These are phyloP conservation scores for Porphyrio hochstetteri DNA, from an alignment of 2,113 vertebrate species.

Conservation along the genomic window DNA sequence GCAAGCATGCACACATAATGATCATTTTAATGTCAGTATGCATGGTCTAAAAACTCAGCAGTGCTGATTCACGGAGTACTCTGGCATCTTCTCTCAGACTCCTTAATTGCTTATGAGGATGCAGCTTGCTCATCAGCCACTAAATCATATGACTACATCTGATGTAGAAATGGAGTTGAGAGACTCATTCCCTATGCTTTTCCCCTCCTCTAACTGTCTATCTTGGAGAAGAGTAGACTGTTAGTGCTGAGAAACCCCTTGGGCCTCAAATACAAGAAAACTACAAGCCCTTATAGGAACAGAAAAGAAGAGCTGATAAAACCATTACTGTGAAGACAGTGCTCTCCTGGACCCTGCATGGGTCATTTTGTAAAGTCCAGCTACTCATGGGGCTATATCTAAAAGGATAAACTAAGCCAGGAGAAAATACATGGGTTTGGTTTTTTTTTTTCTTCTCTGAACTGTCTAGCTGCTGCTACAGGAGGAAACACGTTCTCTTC, in stretches of 20 bases:
- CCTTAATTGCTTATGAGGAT: not conserved
- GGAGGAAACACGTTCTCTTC: not conserved
- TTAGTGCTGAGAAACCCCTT: not conserved
- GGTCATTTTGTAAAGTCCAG: not conserved
- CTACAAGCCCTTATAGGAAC: not conserved
- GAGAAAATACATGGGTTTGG: not conserved
- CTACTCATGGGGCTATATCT: not conserved
- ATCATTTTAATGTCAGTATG: not conserved
- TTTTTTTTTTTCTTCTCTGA: not conserved
- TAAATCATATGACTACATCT: not conserved
- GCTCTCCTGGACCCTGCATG: not conserved
- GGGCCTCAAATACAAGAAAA: not conserved
- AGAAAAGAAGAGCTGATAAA: not conserved
- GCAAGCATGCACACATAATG: not conserved
- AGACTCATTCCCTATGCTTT: not conserved
- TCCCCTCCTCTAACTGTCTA: fast-evolving
- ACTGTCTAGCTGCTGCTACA: not conserved
- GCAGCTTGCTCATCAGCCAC: not conserved
- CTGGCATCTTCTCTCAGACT: not conserved
- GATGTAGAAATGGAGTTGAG: not conserved
- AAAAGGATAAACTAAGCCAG: not conserved
- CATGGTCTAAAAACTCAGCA: not conserved
- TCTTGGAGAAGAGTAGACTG: not conserved
- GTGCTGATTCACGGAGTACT: not conserved
- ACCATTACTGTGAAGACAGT: not conserved